Evolutionary conservation across 2,113 vertebrate genomes (phyloP).

Genomic region (Ceyx cyanopectus): DNA sequence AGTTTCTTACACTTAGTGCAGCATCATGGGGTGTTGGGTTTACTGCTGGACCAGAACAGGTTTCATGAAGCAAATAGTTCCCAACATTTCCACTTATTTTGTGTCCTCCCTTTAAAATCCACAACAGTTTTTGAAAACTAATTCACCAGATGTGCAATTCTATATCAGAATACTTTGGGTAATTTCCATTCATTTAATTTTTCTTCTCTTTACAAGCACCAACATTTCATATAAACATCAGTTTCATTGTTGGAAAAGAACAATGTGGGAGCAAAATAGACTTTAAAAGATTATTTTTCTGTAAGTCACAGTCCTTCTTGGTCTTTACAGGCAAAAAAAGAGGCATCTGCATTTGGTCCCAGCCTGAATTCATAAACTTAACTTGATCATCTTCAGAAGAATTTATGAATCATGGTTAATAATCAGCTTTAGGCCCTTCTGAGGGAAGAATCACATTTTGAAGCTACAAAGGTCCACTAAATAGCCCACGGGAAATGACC

Average conservation of each 20-base stretch:
- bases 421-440: conserved; percentile 89
- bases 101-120: not conserved
- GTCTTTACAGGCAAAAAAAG: conserved; percentile 56
- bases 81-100: accelerated
- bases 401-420: conserved; percentile 90
- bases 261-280: not conserved
- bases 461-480: conserved; percentile 88
- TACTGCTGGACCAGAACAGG: not conserved
- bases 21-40: not conserved
- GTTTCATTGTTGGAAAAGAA: not conserved
- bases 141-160: not conserved
- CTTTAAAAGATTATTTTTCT: not conserved
- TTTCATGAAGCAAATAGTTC: not conserved
- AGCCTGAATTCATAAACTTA: conserved; percentile 81
- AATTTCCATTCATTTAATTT: not conserved
- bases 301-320: not conserved
- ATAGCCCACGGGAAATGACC: conserved; percentile 88
- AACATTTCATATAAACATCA: conserved; percentile 10
- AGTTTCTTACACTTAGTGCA: not conserved
- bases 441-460: conserved; percentile 83
- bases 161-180: not conserved
- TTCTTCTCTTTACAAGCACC: not conserved
- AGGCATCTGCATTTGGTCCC: conserved; percentile 68
- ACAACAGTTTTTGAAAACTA: not conserved
- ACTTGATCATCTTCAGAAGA: conserved; percentile 84